Evolutionary conservation across 53 echinoderm and acorn worm species (phyloP), one percentile per base, ranked within the genome.

Genomic region (Zoroaster sp.): DNA sequence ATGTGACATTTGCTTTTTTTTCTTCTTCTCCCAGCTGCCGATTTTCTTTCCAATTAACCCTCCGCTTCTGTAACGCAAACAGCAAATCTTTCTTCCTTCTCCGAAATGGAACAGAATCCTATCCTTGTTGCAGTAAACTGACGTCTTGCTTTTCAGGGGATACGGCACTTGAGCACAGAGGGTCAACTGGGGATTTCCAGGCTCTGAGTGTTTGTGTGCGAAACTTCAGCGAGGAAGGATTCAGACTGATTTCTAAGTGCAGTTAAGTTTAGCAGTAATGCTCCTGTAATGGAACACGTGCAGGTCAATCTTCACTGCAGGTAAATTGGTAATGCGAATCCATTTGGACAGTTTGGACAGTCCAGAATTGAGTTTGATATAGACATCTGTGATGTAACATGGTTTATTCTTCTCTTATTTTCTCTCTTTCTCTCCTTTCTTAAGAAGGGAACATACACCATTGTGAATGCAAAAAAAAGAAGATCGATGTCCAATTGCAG

Each of bases 251-350:
- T n/a, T n/a, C n/a, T 74, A 74, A 74, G 28, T 74, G 40, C 74
- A 49, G 77, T 35, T 28, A 47, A 77, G 31, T 77, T 77, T 28
- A 59, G 69, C 13, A 25, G 49, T 35, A 34, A 46, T 70, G 28
- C 47, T 46, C 49, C 32, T 30, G 85, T 85, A 85, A 85, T 52
- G 71, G 69, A 47, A 71, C 71, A 33, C 70, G 18, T 45, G 13
- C 47, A 70, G 85, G 71, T 71, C 85, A 85, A 71, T 85, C 35
- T 20, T 34, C 15, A 36, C 70, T 28, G 66, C 37, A 33, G 82
- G 66, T 82, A 67, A 82, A 65, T 82, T 82, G 82, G 82, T 82
- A 82, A 82, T 17, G 68, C 31, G 82, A 85, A 85, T 69, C 37
- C n/a, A 23, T n/a, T n/a, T 7, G 35, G 35, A 47, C 32, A 35